Evolutionary conservation across 2,113 vertebrate genomes (phyloP), one percentile per base, ranked within the genome.

Genomic region (Sitta europaea): DNA sequence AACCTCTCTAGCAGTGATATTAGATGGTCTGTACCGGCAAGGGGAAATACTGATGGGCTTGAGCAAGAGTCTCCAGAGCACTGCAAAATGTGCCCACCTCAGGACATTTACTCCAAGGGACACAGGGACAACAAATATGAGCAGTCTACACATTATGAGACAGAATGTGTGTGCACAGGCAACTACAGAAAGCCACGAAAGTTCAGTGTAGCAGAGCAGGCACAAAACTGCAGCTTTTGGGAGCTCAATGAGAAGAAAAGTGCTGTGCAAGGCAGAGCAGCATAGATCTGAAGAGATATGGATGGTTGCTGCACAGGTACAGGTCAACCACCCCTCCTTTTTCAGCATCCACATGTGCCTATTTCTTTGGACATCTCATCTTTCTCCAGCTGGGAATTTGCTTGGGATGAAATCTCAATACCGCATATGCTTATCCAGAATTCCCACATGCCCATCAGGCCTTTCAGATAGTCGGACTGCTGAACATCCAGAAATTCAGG

Each of bases 401-500:
- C 28, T 35, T 62, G 78, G 86, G 67, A 77, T 54, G 79, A 88
- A 83, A 92, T 83, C 71, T 66, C 58, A 70, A 31, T 35, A 12
- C 29, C 62, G 31, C 1, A 6, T 72, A 25, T 2, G 3, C 63
- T 90, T 59, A 91, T 23, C 65, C 87, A 86, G 71, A 86, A 50
- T 86, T 94, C 90, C 82, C 82, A 77, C 58, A 18, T 54, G 91
- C 82, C 75, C 82, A 76, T 25, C 19, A 53, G 88, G 85, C 35
- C 71, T 73, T 86, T 62, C 71, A 77, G 86, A 93, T 43, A 90
- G 62, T 47, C 0, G 1, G 47, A 45, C 71, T 94, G 88, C 78
- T 86, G 86, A 96, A 86, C 59, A 80, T 83, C 90, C 67, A 19
- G 75, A 95, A 86, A 90, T 90, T 93, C 88, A 83, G 79, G 78